phyloP scores from a whole-genome alignment of 2,113 vertebrate species.

The Centropus bengalensis region DNA sequence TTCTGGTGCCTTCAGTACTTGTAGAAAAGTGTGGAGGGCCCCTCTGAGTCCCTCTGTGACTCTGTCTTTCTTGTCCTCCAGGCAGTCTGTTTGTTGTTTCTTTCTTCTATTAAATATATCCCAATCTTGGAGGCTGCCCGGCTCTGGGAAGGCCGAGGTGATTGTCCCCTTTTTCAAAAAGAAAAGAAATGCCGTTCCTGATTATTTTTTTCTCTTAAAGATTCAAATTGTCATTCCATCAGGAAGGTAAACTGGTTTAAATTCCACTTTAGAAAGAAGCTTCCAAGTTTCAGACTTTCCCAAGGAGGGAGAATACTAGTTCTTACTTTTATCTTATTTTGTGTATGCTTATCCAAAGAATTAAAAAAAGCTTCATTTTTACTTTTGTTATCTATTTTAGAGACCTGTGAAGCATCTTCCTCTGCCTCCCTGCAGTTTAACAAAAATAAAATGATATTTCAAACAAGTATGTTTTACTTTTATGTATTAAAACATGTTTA shows the following conservation, averaged over 20 bases:
- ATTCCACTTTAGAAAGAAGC: not conserved
- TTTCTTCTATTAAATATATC: not conserved
- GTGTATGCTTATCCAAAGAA: not conserved
- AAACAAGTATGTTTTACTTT: not conserved
- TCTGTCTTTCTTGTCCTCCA: not conserved
- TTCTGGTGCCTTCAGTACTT: not conserved
- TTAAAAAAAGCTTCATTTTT: not conserved
- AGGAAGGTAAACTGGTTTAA: not conserved
- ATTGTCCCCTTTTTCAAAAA: not conserved
- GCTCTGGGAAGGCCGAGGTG: not conserved
- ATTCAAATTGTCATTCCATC: not conserved
- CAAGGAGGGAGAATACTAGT: not conserved
- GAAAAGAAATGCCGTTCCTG: not conserved
- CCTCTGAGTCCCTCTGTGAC: not conserved
- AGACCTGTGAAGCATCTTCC: not conserved
- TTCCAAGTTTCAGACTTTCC: not conserved
- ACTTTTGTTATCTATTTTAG: not conserved
- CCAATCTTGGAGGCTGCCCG: not conserved
- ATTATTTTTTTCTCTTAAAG: not conserved
- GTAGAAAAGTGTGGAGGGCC: not conserved
- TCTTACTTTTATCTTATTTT: not conserved
- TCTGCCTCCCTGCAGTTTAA: not conserved
- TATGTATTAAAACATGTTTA: not conserved
- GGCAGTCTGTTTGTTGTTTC: not conserved
- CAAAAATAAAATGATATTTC: not conserved